phyloP scores from a whole-genome alignment of 2,888 invertebrate species.

The Drosophila hamatofila region DNA sequence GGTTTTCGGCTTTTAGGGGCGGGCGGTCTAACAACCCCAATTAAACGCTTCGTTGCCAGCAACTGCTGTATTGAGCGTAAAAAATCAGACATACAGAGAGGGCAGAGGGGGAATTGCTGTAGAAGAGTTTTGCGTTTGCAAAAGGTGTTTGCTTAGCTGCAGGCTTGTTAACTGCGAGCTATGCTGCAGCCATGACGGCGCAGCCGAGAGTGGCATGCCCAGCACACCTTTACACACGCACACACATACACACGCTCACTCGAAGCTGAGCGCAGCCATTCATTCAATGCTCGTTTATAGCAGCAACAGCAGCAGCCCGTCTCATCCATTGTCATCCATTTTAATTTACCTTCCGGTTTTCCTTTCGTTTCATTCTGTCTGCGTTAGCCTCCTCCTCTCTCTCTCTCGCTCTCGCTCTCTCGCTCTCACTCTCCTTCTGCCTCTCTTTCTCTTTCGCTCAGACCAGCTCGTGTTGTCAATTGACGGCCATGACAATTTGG shows the following conservation, averaged over 20 bases:
- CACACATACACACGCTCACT: constrained; percentile 24
- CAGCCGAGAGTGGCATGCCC: constrained; percentile 46
- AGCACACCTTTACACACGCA: constrained; percentile 42
- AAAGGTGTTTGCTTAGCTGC: constrained; percentile 73
- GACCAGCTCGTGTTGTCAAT: constrained; percentile 67
- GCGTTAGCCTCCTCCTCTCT: constrained; percentile 10
- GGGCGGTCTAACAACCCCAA: constrained; percentile 73
- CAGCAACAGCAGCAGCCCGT: constrained; percentile 46
- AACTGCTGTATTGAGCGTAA: constrained; percentile 52
- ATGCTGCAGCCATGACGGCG: constrained; percentile 54
- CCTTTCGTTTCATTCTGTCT: constrained; percentile 49
- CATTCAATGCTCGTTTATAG: constrained; percentile 75
- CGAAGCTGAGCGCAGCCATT: constrained; percentile 45
- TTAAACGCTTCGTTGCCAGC: constrained; percentile 68
- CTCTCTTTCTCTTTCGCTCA: constrained; percentile 1
- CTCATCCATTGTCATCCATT: constrained; percentile 78
- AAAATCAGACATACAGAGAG: constrained; percentile 44
- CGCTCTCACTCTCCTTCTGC: background rate
- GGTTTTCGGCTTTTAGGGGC: constrained; percentile 39
- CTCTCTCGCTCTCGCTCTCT: background rate
- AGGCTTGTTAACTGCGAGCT: constrained; percentile 44
- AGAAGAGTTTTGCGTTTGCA: constrained; percentile 44
- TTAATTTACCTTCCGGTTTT: constrained; percentile 79
- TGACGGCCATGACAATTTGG: constrained; percentile 79
- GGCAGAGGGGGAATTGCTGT: constrained; percentile 12